Evolutionary conservation across 2,113 vertebrate genomes (phyloP), one percentile per base, ranked within the genome.

Genomic region (Butorides virescens): DNA sequence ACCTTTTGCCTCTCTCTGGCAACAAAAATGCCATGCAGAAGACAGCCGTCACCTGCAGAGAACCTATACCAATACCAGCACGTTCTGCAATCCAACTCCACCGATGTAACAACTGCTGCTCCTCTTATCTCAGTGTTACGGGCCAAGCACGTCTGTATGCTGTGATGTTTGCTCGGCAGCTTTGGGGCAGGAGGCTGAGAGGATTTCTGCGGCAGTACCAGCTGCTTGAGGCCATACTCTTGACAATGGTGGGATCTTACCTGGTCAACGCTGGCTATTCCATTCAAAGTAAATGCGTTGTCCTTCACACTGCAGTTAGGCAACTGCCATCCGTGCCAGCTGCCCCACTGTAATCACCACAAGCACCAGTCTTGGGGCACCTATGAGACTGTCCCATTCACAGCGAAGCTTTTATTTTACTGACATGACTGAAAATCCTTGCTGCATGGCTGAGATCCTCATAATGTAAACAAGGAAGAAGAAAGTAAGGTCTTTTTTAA

Each of bases 81-180:
- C 3, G 0, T 59, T 56, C 32, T 81, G 65, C 76, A 77, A 19
- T 19, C 14, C 73, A 34, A 18, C 47, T 30, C 37, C 32, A 13
- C 9, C 0, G 1, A 4, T 9, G 26, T 8, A 29, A 44, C 9
- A 49, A 5, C 25, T 46, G 52, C 36, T 34, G 20, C 50, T 63
- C 9, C 62, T 42, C 22, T 62, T 10, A 16, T 1, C 50, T 36
- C 88, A 18, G 0, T 8, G 36, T 15, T 15, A 32, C 0, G 1
- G 30, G 22, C 22, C 20, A 49, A 49, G 66, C 5, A 1, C 1
- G 23, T 39, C 26, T 68, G 21, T 3, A 3, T 13, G 50, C 66
- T n/a, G 30, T 25, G 52, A 3, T 13, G 29, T 11, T 66, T 26
- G 34, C 34, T 23, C 10, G 52, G 73, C 52, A 75, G 77, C 77